A percentile compares a stretch with the other conserved stretches of the same genome.
Evolutionary conservation across 1,140 invertebrate species (phyloP).

Genomic region (Zophobas atratus): DNA sequence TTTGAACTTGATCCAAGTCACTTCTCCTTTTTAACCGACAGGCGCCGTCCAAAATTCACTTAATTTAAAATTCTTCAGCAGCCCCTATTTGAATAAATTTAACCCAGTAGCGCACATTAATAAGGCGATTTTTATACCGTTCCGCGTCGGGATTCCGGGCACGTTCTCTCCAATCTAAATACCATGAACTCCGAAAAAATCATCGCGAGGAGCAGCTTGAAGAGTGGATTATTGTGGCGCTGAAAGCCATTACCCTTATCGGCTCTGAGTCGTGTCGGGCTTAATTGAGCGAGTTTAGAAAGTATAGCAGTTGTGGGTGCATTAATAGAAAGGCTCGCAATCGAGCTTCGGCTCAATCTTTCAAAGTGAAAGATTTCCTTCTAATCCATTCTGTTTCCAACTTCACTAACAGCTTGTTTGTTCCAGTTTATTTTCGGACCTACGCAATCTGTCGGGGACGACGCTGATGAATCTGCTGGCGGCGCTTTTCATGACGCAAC

Average conservation of each 20-base stretch:
- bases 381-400: conserved; percentile 27
- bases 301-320: conserved; percentile 4
- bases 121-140: conserved; percentile 9
- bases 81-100: conserved; percentile 40
- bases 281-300: conserved; percentile 19
- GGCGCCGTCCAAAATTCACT: not conserved
- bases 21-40: not conserved
- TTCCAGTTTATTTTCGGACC: conserved; percentile 79
- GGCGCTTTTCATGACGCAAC: conserved; percentile 78
- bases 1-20: not conserved
- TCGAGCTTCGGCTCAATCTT: conserved; percentile 20
- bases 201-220: not conserved
- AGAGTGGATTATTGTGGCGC: not conserved
- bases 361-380: conserved; percentile 26
- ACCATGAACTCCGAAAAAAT: not conserved
- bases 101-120: conserved; percentile 1
- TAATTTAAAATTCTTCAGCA: conserved; percentile 25
- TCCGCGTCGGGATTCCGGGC: not conserved
- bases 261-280: not conserved
- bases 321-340: conserved; percentile 10
- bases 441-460: conserved; percentile 77
- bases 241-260: conserved; percentile 2
- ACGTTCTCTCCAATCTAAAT: not conserved
- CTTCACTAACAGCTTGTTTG: conserved; percentile 58
- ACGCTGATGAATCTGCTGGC: conserved; percentile 79